phyloP scores from a whole-genome alignment of 2,888 invertebrate genomes.

The Dryomyza anilis region DNA sequence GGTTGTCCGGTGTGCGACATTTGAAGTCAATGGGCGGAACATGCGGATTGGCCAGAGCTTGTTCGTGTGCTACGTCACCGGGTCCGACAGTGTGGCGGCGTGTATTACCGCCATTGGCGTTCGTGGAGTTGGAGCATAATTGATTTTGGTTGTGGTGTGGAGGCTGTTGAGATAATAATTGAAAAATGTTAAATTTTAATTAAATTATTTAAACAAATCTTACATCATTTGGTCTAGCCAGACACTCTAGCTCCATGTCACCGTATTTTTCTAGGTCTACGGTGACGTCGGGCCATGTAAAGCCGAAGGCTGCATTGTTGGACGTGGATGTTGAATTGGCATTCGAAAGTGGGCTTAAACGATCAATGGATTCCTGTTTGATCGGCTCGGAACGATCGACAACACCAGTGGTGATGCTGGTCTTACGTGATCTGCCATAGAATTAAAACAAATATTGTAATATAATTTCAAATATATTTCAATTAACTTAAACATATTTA shows the following conservation, averaged over 20 bases:
- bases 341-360: slow-evolving; percentile 59
- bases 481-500: no score
- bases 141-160: slow-evolving; percentile 48
- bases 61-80: slow-evolving; percentile 85
- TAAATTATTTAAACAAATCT: neutral
- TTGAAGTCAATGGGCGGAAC: slow-evolving; percentile 59
- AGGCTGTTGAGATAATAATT: no score
- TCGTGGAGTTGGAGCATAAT: slow-evolving; percentile 44
- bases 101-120: slow-evolving; percentile 63
- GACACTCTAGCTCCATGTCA: slow-evolving; percentile 56
- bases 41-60: slow-evolving; percentile 66
- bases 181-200: neutral
- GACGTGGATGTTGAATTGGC: slow-evolving; percentile 44
- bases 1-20: slow-evolving; percentile 49
- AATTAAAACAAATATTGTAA: no score
- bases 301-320: slow-evolving; percentile 43
- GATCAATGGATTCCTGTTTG: slow-evolving; percentile 58
- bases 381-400: slow-evolving; percentile 64
- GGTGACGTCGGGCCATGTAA: slow-evolving; percentile 55
- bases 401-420: slow-evolving; percentile 68
- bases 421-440: slow-evolving; percentile 65
- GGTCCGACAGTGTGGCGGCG: slow-evolving; percentile 93
- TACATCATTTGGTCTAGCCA: slow-evolving; percentile 55
- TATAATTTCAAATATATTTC: no score
- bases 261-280: slow-evolving; percentile 60